Conservation (phyloP, 2,113 vertebrate species). For the Poeciliopsis turrubarensis region DNA sequence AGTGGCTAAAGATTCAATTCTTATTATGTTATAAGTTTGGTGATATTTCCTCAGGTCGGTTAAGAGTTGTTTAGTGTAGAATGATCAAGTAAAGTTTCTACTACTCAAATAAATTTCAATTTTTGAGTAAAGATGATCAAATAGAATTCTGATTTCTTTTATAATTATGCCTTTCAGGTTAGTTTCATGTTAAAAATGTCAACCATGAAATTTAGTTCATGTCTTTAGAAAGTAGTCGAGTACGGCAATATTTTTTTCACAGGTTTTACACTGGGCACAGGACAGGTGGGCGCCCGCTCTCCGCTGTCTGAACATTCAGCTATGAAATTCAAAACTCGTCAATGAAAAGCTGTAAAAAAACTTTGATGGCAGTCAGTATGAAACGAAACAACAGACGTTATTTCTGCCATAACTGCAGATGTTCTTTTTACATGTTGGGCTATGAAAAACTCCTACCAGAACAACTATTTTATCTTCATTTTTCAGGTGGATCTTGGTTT, state of each 20-base stretch:
- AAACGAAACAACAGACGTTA: neutral
- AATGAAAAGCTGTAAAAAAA: neutral
- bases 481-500: too few relatives aligned
- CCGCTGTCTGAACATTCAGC: neutral
- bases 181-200: neutral
- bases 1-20: neutral
- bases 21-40: conserved; percentile 1
- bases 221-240: neutral
- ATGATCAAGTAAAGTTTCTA: too few relatives aligned
- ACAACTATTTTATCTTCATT: too few relatives aligned
- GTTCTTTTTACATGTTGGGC: neutral
- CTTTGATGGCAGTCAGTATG: neutral
- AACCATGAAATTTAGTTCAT: neutral
- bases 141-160: neutral
- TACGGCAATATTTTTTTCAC: neutral
- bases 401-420: neutral
- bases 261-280: neutral
- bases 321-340: neutral
- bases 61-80: neutral
- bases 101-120: too few relatives aligned
- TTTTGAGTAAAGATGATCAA: too few relatives aligned
- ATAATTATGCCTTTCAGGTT: neutral
- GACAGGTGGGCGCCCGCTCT: too few relatives aligned
- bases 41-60: neutral
- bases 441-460: too few relatives aligned